These are phyloP conservation scores for Ammospiza maritima DNA, from an alignment of 2,797 vertebrate genomes.

Conservation along the genomic window DNA sequence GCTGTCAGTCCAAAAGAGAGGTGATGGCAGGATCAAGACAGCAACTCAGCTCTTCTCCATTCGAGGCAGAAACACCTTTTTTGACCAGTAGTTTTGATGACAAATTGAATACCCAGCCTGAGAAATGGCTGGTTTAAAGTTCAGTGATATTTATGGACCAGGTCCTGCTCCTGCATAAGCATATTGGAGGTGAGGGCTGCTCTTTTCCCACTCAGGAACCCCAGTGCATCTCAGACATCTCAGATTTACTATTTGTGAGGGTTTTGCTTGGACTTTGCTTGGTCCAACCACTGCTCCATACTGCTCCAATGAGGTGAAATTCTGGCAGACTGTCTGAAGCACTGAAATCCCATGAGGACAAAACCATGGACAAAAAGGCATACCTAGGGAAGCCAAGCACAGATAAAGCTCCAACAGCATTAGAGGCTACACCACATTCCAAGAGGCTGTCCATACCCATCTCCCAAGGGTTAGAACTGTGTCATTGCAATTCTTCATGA, in stretches of 20 bases:
- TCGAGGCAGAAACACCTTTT: background rate
- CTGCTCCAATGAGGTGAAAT: background rate
- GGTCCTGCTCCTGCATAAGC: background rate
- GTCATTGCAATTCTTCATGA: constrained; percentile 13
- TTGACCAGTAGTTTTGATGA: background rate
- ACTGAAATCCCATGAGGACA: background rate
- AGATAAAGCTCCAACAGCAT: background rate
- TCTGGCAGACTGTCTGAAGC: background rate
- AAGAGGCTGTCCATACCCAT: constrained; percentile 15
- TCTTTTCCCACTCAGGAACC: background rate
- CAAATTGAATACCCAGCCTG: background rate
- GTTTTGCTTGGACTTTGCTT: background rate
- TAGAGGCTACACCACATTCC: background rate
- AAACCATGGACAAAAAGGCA: background rate
- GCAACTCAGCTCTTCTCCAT: background rate
- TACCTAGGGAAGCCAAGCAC: background rate
- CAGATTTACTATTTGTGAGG: background rate
- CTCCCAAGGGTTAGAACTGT: background rate
- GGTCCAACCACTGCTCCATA: background rate
- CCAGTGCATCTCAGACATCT: background rate
- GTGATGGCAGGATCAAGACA: background rate
- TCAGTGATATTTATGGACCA: background rate
- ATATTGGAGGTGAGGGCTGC: background rate
- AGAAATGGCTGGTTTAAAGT: background rate
- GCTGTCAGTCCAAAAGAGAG: background rate